Base-by-base conservation (phyloP, 2,113 vertebrate species). In the Coturnix japonica region DNA sequence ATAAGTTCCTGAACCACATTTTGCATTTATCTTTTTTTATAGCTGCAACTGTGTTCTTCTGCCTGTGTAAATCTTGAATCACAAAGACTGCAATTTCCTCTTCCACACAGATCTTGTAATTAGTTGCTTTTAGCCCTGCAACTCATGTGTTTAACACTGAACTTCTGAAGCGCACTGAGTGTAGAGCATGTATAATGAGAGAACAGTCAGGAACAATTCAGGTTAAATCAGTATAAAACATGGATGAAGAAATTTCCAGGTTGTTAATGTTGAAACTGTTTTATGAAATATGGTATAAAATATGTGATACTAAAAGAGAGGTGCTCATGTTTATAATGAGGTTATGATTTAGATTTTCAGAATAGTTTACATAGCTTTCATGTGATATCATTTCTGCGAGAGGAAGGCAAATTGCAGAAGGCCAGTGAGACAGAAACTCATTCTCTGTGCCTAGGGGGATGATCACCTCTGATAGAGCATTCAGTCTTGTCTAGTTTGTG, bases 41-140 rank as follows among this genome's bases (percentile, higher is more conserved):
- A 74, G 20, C 7, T 78, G 57, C 70, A 25, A 21, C 13, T n/a
- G 5, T 73, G 18, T 87, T 85, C 67, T 65, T 89, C n/a, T 77
- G 64, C 31, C 35, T 51, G 15, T 47, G 47, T 64, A 80, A 64
- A 78, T 59, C 39, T 89, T 81, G 67, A 74, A n/a, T 79, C 33
- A 17, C 21, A 30, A 90, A 80, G 64, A 67, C 28, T 4, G 1
- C 37, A 63, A 92, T 65, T 88, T 74, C 31, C 44, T 87, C 21
- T 91, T 88, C 39, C 46, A 72, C 23, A 67, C 5, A 85, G 30
- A 53, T 69, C n/a, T 78, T 71, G 44, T 72, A 28, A 83, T 74
- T 78, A 69, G 33, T 16, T 82, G 23, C 3, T 73, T 86, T 72
- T 22, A 81, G 17, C 61, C 3, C 57, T 75, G 13, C 28, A 53